Percentiles rank a stretch among this genome's conserved stretches.
These are phyloP conservation scores for Nematolebias whitei DNA, from an alignment of 2,113 vertebrate genomes.

Conservation along the genomic window DNA sequence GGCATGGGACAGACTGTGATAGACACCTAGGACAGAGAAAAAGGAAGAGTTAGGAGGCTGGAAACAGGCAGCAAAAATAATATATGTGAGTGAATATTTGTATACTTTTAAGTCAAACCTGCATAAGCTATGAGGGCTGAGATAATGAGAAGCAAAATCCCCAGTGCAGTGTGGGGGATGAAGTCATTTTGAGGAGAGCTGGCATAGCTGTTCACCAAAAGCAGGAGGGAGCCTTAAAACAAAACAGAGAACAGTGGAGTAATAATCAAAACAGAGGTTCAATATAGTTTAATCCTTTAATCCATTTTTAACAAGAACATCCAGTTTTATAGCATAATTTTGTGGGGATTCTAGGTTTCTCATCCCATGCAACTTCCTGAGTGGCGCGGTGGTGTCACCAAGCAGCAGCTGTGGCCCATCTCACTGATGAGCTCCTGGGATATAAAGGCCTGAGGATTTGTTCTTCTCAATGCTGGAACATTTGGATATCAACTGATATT, in stretches of 20 bases:
- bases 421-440: too few species aligned
- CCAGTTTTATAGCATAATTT: too few species aligned
- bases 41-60: constrained; percentile 4
- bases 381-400: too few species aligned
- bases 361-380: too few species aligned
- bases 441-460: too few species aligned
- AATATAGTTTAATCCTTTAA: neutral
- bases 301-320: too few species aligned
- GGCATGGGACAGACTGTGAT: constrained; percentile 65
- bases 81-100: rapidly evolving
- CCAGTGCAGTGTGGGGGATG: constrained; percentile 82
- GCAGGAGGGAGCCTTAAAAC: constrained; percentile 81
- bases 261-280: too few species aligned
- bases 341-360: too few species aligned
- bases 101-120: constrained; percentile 75
- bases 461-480: too few species aligned
- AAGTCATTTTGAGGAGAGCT: constrained; percentile 50
- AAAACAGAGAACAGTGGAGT: neutral
- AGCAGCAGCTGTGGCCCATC: too few species aligned
- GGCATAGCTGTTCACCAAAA: constrained; percentile 83
- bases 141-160: constrained; percentile 82
- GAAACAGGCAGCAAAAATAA: neutral
- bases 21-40: constrained; percentile 75
- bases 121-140: constrained; percentile 80
- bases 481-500: too few species aligned